Percentiles rank a stretch among this genome's conserved stretches.
These are phyloP conservation scores for Gari tellinella DNA, from an alignment of 2,888 invertebrate species.

Conservation along the genomic window DNA sequence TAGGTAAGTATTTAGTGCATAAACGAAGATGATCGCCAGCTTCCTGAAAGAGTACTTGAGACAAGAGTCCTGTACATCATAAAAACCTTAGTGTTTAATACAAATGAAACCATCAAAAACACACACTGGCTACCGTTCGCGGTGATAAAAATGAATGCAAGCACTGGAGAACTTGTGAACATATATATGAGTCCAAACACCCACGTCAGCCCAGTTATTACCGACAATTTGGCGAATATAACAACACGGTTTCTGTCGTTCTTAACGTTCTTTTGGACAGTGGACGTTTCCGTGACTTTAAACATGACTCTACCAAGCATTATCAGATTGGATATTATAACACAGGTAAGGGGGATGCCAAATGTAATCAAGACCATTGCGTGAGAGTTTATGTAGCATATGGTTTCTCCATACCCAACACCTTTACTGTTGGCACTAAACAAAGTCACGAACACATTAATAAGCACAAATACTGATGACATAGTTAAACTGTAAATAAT, in stretches of 20 bases:
- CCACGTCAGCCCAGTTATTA: conserved; percentile 46
- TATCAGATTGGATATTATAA: conserved; percentile 25
- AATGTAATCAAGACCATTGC: conserved; percentile 30
- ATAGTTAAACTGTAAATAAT: conserved; percentile 11
- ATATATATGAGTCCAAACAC: conserved; percentile 43
- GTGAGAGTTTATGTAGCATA: conserved; percentile 42
- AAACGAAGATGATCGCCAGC: too few relatives aligned
- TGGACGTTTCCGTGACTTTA: conserved; percentile 11
- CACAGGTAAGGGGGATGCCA: conserved; percentile 31
- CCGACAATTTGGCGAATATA: conserved; percentile 41
- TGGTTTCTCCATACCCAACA: conserved; percentile 38
- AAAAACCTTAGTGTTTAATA: conserved; percentile 36
- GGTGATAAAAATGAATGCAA: conserved; percentile 42
- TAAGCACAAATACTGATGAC: conserved; percentile 21
- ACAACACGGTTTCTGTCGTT: conserved; percentile 26
- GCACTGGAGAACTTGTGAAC: conserved; percentile 18
- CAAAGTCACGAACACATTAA: conserved; percentile 8
- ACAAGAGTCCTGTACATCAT: not conserved
- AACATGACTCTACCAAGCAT: conserved; percentile 28
- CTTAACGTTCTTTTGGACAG: conserved; percentile 14
- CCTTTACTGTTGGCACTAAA: not conserved
- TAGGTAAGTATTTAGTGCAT: too few relatives aligned
- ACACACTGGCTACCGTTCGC: conserved; percentile 44
- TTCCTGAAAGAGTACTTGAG: too few relatives aligned
- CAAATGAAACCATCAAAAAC: conserved; percentile 44